These are phyloP conservation scores for Menidia menidia DNA, from an alignment of 2,797 vertebrate genomes.

Conservation along the genomic window DNA sequence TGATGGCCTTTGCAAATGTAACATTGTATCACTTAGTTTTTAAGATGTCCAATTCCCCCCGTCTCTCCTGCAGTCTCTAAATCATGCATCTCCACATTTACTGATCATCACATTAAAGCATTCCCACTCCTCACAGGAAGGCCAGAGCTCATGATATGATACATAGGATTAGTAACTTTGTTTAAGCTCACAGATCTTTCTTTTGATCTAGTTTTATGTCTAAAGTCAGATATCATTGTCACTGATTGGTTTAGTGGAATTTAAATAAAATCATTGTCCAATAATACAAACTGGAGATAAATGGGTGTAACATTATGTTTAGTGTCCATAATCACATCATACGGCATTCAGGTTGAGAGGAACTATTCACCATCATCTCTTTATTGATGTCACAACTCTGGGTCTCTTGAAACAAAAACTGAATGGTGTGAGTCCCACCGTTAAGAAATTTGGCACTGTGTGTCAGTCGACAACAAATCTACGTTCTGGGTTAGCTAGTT, in stretches of 20 bases:
- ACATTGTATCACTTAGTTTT: conserved; percentile 74
- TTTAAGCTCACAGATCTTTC: conserved; percentile 47
- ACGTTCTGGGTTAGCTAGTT: background rate
- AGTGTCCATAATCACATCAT: background rate
- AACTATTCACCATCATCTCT: background rate
- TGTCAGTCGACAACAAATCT: background rate
- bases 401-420: background rate
- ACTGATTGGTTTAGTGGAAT: conserved; percentile 35
- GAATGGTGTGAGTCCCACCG: background rate
- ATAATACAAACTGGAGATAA: background rate
- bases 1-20: conserved; percentile 77
- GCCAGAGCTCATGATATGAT: conserved; percentile 68
- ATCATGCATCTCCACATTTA: conserved; percentile 62
- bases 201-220: conserved; percentile 34
- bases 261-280: conserved; percentile 9
- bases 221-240: conserved; percentile 29
- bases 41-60: conserved; percentile 60
- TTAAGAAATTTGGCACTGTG: background rate
- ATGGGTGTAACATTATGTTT: background rate
- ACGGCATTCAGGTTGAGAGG: background rate
- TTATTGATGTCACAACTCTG: background rate
- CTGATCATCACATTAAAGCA: conserved; percentile 75
- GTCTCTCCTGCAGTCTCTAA: conserved; percentile 51
- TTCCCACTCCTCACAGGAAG: conserved; percentile 65
- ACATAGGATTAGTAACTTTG: conserved; percentile 58